These are phyloP conservation scores for Ceyx cyanopectus DNA, from an alignment of 2,113 vertebrate species.

Conservation along the genomic window DNA sequence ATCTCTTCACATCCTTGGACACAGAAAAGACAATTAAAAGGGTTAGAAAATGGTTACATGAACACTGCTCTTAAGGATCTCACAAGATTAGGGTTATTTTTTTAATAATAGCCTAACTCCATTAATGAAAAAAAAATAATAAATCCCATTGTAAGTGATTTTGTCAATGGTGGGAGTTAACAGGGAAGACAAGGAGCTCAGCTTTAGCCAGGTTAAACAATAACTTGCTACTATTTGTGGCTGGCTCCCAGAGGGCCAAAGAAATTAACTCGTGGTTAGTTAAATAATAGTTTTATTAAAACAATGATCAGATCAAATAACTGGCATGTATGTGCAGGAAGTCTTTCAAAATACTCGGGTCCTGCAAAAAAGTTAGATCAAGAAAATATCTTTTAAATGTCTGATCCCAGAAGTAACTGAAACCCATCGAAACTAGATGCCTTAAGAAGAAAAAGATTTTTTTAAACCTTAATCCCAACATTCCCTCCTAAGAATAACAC, in stretches of 20 bases:
- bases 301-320: constrained; percentile 69
- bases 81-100: not conserved
- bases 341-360: constrained; percentile 56
- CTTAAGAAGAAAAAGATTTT: constrained; percentile 32
- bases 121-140: not conserved
- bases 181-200: constrained; percentile 39
- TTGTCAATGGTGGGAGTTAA: constrained; percentile 49
- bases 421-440: constrained; percentile 1
- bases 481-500: constrained; percentile 64
- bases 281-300: constrained; percentile 70
- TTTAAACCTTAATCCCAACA: constrained; percentile 59
- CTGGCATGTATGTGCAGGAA: constrained; percentile 54
- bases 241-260: constrained; percentile 53
- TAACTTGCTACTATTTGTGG: constrained; percentile 71
- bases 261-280: constrained; percentile 69
- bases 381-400: constrained; percentile 38
- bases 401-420: constrained; percentile 52
- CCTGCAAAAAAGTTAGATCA: constrained; percentile 54
- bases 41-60: not conserved
- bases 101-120: not conserved
- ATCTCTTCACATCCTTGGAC: not conserved
- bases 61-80: not conserved
- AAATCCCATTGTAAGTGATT: not conserved
- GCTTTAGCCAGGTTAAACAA: constrained; percentile 66
- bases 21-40: not conserved